These are phyloP conservation scores for Xylocampa areola DNA, from an alignment of 2,888 invertebrate species.

Conservation along the genomic window DNA sequence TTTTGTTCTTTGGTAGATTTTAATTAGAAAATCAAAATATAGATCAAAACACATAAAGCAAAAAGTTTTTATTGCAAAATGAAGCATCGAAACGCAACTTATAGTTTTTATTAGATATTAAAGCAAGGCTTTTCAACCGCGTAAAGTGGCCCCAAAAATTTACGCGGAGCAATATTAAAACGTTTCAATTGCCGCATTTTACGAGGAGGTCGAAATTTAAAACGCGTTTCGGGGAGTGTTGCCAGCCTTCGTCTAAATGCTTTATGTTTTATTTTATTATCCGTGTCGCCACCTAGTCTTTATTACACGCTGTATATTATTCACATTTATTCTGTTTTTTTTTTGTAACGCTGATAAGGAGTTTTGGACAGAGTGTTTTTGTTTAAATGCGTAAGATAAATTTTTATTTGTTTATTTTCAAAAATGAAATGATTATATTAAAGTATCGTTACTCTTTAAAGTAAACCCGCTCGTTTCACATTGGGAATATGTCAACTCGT, in stretches of 20 bases:
- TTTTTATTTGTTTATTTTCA: slow-evolving; percentile 9
- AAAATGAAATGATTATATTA: background rate
- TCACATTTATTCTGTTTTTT: slow-evolving; percentile 52
- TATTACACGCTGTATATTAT: slow-evolving; percentile 61
- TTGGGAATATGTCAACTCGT: too few relatives aligned
- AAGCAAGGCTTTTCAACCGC: slow-evolving; percentile 50
- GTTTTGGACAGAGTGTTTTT: slow-evolving; percentile 32
- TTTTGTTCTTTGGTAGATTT: too few relatives aligned
- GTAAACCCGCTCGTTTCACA: too few relatives aligned
- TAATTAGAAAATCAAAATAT: too few relatives aligned
- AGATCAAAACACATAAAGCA: background rate
- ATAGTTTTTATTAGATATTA: slow-evolving; percentile 56
- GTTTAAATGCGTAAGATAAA: slow-evolving; percentile 24
- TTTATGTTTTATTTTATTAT: slow-evolving; percentile 73
- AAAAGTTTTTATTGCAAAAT: slow-evolving; percentile 1
- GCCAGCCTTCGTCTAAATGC: slow-evolving; percentile 66
- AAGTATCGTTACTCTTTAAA: too few relatives aligned
- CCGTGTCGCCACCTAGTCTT: slow-evolving; percentile 69
- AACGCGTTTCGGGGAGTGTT: slow-evolving; percentile 65
- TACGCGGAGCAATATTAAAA: slow-evolving; percentile 68
- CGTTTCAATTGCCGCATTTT: slow-evolving; percentile 72
- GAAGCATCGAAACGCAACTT: slow-evolving; percentile 22
- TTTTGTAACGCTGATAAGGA: slow-evolving; percentile 52
- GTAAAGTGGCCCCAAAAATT: slow-evolving; percentile 62
- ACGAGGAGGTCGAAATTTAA: slow-evolving; percentile 74